Conservation (phyloP, 2,888 invertebrate species). For the Dichetophora obliterata region DNA sequence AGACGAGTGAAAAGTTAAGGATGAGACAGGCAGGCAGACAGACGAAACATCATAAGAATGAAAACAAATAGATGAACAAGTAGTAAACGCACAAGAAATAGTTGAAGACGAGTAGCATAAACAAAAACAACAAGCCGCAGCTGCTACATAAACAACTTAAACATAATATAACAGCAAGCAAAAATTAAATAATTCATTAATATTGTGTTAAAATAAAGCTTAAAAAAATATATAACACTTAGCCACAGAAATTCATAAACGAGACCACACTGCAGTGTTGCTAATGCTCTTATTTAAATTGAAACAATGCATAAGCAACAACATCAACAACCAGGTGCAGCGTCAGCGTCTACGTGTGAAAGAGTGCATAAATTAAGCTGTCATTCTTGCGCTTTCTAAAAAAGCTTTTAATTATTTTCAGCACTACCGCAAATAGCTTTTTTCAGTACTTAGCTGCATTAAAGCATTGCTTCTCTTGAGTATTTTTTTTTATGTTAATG, state of each 20-base stretch:
- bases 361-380: constrained; percentile 2
- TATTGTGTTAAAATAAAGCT: neutral
- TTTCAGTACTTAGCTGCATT: constrained; percentile 9
- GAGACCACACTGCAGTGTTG: neutral
- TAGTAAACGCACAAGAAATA: constrained; percentile 6
- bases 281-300: constrained; percentile 12
- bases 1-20: neutral
- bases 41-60: constrained; percentile 34
- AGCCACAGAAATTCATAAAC: neutral
- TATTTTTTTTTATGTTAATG: neutral
- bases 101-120: neutral
- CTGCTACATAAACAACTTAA: neutral
- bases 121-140: no score
- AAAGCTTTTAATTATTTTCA: constrained; percentile 20
- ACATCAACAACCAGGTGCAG: neutral
- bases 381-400: neutral
- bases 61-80: constrained; percentile 37
- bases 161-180: neutral
- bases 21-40: constrained; percentile 27
- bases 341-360: neutral
- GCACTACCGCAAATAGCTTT: neutral
- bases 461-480: neutral
- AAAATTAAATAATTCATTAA: neutral
- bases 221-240: neutral
- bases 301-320: neutral